A percentile compares a stretch with the other conserved stretches of the same genome.
Evolutionary conservation across 2,113 vertebrate species (phyloP).

Genomic region (Pelvicachromis taeniatus): DNA sequence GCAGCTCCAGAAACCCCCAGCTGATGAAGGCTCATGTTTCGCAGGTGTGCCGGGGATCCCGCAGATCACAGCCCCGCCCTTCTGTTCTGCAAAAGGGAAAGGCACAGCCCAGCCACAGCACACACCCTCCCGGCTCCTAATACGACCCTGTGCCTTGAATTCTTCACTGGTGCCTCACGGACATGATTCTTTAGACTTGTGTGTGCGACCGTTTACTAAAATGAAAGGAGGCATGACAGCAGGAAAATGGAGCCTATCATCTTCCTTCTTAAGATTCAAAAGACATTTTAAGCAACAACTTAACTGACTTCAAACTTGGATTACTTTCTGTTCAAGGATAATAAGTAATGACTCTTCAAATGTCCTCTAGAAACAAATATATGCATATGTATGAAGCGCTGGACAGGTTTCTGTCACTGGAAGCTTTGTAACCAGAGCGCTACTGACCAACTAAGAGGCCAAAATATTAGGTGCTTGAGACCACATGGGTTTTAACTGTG

Average conservation of each 20-base stretch:
- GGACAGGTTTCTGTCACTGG: not conserved
- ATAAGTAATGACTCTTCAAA: not conserved
- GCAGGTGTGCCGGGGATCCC: no score
- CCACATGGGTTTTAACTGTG: not conserved
- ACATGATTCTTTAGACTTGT: not conserved
- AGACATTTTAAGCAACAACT: not conserved
- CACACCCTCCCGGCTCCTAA: no score
- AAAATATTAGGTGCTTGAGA: not conserved
- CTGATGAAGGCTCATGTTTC: no score
- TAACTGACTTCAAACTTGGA: not conserved
- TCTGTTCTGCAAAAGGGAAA: no score
- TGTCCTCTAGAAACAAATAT: not conserved
- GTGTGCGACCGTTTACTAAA: fast-evolving
- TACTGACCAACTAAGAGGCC: not conserved
- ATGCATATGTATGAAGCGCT: not conserved
- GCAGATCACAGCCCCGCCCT: no score
- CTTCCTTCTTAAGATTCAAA: not conserved
- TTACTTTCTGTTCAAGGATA: not conserved
- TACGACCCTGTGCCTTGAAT: not conserved
- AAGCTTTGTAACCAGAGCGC: not conserved
- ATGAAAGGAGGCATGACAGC: not conserved
- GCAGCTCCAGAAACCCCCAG: no score
- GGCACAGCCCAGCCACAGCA: no score
- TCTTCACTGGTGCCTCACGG: not conserved
- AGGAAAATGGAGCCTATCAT: not conserved